These are phyloP conservation scores for Solea solea DNA, from an alignment of 2,113 vertebrate genomes.

Conservation along the genomic window DNA sequence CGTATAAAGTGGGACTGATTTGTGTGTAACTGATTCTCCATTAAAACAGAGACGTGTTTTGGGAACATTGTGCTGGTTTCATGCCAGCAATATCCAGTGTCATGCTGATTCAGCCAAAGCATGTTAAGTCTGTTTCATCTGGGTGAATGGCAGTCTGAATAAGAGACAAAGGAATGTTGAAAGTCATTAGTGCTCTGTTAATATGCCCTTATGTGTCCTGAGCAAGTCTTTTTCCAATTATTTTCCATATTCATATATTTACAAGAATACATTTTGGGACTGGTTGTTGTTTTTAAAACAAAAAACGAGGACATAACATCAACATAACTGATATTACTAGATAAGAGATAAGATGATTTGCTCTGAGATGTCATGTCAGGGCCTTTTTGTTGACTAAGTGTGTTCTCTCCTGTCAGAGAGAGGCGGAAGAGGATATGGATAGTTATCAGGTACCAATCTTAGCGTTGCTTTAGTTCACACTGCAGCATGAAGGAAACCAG, in stretches of 20 bases:
- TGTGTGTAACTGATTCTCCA: neutral
- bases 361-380: slow-evolving; percentile 34
- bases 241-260: neutral
- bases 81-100: slow-evolving; percentile 20
- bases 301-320: too few species aligned
- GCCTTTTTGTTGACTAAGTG: slow-evolving; percentile 79
- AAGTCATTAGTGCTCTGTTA: slow-evolving; percentile 26
- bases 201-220: slow-evolving; percentile 9
- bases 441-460: slow-evolving; percentile 96
- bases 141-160: slow-evolving; percentile 28
- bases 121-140: slow-evolving; percentile 23
- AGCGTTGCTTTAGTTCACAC: slow-evolving; percentile 79
- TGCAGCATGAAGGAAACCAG: slow-evolving; percentile 89
- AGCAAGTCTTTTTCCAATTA: neutral
- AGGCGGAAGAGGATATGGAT: slow-evolving; percentile 98
- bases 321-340: too few species aligned
- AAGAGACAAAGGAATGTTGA: slow-evolving; percentile 31
- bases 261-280: too few species aligned
- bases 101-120: slow-evolving; percentile 29
- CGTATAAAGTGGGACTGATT: neutral
- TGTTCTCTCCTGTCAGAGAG: slow-evolving; percentile 95
- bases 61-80: slow-evolving; percentile 4
- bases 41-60: slow-evolving; percentile 28
- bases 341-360: too few species aligned
- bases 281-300: too few species aligned